phyloP scores from a whole-genome alignment of 1,140 invertebrate genomes.

The Xylocopa sonorina region DNA sequence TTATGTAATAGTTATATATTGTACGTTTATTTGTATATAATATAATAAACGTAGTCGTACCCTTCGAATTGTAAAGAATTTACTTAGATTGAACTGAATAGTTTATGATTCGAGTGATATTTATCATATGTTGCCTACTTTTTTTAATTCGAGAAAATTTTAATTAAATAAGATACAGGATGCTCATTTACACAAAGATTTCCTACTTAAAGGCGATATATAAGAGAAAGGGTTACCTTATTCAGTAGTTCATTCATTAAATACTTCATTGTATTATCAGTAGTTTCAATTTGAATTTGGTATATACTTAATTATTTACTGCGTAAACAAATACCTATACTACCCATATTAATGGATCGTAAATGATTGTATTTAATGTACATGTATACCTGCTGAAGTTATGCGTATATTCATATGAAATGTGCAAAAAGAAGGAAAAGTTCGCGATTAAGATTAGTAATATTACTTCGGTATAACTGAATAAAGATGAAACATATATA shows the following conservation, averaged over 20 bases:
- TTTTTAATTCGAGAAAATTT: background rate
- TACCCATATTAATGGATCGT: background rate
- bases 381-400: background rate
- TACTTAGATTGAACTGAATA: background rate
- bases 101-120: background rate
- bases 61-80: background rate
- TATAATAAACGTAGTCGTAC: too few relatives aligned
- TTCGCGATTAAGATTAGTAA: background rate
- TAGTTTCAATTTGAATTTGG: background rate
- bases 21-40: background rate
- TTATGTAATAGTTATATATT: conserved; percentile 21
- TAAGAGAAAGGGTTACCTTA: background rate
- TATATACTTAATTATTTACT: too few relatives aligned
- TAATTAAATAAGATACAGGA: background rate
- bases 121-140: background rate
- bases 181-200: background rate
- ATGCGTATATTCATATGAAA: too few relatives aligned
- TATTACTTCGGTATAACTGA: background rate
- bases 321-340: background rate
- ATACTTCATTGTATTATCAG: background rate
- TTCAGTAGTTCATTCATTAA: background rate
- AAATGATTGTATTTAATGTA: background rate
- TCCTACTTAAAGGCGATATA: background rate
- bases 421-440: too few relatives aligned
- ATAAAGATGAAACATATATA: background rate